These are phyloP conservation scores for Acipenser ruthenus DNA, from an alignment of 2,797 vertebrate species.

Conservation along the genomic window DNA sequence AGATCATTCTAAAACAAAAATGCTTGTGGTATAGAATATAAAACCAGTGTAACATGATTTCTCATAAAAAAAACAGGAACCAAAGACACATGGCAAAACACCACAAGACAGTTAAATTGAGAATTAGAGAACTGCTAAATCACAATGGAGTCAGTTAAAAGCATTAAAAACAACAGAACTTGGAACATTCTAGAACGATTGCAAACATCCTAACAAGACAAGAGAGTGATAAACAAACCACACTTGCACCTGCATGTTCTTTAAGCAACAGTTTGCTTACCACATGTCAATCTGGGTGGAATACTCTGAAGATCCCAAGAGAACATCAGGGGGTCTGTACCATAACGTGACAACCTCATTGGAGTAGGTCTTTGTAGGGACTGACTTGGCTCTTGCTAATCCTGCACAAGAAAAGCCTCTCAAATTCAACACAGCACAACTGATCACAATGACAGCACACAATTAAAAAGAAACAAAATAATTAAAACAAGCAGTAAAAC, in stretches of 20 bases:
- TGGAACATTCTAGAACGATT: conserved; percentile 9
- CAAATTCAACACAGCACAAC: not conserved
- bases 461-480: not conserved
- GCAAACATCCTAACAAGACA: not conserved
- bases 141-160: too few species aligned
- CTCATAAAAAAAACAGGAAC: too few species aligned
- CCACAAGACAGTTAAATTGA: too few species aligned
- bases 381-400: conserved; percentile 84
- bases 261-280: conserved; percentile 49
- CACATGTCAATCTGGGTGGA: conserved; percentile 97
- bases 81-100: too few species aligned
- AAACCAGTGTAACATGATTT: too few species aligned
- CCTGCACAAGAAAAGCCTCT: conserved; percentile 43
- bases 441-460: not conserved
- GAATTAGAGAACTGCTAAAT: too few species aligned
- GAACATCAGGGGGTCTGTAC: conserved; percentile 91
- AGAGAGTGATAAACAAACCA: not conserved
- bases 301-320: conserved; percentile 90
- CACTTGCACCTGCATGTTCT: too few species aligned
- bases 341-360: conserved; percentile 94
- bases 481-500: too few species aligned
- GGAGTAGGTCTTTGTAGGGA: conserved; percentile 92
- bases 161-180: too few species aligned
- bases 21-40: too few species aligned
- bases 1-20: too few species aligned